Conservation (phyloP, 2,113 vertebrate species). For the Picathartes gymnocephalus region DNA sequence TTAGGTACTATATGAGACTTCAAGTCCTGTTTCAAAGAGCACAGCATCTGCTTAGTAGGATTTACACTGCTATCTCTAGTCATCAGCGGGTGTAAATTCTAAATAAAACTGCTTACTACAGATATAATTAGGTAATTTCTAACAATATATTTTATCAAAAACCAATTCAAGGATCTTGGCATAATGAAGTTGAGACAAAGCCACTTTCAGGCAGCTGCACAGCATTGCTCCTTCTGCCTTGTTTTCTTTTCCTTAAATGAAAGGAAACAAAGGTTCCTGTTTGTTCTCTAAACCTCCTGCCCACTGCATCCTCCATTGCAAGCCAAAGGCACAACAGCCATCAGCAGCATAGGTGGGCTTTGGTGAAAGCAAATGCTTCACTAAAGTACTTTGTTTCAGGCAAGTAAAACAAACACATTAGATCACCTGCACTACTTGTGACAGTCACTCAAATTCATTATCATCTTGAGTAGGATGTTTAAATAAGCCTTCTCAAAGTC, state of each 20-base stretch:
- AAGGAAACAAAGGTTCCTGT: constrained; percentile 65
- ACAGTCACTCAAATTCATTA: background rate
- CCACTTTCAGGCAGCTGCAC: constrained; percentile 21
- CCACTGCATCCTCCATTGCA: background rate
- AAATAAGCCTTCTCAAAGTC: background rate
- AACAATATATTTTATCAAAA: background rate
- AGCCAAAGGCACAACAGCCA: background rate
- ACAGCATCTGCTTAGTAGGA: background rate
- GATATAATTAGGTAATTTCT: background rate
- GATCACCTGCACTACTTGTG: background rate
- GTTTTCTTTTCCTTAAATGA: constrained; percentile 28
- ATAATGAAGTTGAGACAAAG: constrained; percentile 16
- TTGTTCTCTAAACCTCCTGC: constrained; percentile 50
- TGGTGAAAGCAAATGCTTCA: background rate
- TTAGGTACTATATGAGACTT: background rate
- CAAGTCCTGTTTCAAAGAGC: background rate
- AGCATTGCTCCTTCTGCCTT: constrained; percentile 23
- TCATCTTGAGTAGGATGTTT: background rate
- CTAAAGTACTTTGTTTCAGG: background rate
- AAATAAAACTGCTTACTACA: background rate
- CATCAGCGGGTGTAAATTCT: background rate
- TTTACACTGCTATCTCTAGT: background rate
- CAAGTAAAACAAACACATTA: background rate
- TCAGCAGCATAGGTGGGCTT: background rate
- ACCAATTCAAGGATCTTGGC: background rate